A percentile compares a stretch with the other conserved stretches of the same genome.
These are phyloP conservation scores for Zeugodacus cucurbitae DNA, from an alignment of 1,140 invertebrate genomes.

Conservation along the genomic window DNA sequence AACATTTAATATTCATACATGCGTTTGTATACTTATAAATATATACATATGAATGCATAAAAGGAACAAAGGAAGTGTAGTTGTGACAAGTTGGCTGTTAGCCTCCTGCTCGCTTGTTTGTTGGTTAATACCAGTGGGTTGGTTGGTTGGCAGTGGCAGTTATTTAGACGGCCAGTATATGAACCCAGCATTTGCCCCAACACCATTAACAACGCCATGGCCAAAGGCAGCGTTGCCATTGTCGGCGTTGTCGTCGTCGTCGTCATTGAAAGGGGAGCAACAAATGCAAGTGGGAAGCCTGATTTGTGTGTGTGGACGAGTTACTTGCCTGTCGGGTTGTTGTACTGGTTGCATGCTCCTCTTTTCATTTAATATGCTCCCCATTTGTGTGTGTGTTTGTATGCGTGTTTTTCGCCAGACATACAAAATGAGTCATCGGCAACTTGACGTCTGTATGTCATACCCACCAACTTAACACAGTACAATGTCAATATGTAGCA, in stretches of 20 bases:
- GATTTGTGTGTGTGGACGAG: not conserved
- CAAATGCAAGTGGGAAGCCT: slow-evolving; percentile 27
- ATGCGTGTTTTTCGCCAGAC: slow-evolving; percentile 12
- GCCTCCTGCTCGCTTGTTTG: not conserved
- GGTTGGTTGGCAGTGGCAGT: slow-evolving; percentile 1
- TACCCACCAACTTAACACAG: not conserved
- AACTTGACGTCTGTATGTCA: not conserved
- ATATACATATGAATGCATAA: not conserved
- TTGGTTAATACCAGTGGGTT: not conserved
- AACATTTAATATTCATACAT: not conserved
- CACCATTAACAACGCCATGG: not conserved
- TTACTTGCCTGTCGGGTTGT: slow-evolving; percentile 6
- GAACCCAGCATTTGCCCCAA: not conserved
- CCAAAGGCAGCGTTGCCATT: not conserved
- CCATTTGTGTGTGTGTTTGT: not conserved
- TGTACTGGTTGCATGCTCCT: slow-evolving; percentile 15
- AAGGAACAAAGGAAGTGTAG: slow-evolving; percentile 7
- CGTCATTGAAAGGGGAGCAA: slow-evolving; percentile 1
- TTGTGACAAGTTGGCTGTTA: slow-evolving; percentile 23
- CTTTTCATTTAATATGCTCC: not conserved
- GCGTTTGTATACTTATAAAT: not conserved
- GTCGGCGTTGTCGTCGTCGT: not conserved
- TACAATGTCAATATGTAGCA: not conserved
- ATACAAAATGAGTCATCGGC: slow-evolving; percentile 30
- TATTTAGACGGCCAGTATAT: not conserved